A percentile compares a stretch with the other conserved stretches of the same genome.
phyloP scores from a whole-genome alignment of 1,140 invertebrate species.

The Lucilia sericata region DNA sequence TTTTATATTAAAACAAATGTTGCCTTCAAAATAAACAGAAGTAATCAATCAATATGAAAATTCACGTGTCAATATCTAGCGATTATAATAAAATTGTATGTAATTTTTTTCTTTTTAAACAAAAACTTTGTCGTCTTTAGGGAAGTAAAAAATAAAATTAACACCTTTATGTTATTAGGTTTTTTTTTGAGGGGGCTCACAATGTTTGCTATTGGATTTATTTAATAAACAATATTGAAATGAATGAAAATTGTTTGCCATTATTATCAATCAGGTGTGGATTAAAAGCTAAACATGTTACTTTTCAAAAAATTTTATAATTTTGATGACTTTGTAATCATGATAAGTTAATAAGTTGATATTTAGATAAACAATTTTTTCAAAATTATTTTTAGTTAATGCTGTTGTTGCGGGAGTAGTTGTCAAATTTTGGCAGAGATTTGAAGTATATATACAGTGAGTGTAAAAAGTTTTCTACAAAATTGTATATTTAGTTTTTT shows the following conservation, averaged over 20 bases:
- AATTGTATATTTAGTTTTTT: neutral
- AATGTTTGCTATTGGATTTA: neutral
- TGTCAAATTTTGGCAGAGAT: too few species aligned
- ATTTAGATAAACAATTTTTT: slow-evolving; percentile 16
- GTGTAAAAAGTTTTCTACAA: neutral
- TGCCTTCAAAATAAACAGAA: neutral
- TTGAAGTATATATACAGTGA: neutral
- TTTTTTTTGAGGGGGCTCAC: neutral
- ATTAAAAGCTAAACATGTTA: slow-evolving; percentile 4
- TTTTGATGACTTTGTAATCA: neutral
- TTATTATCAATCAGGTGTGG: slow-evolving; percentile 31
- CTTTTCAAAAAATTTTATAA: neutral
- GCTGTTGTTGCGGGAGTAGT: neutral
- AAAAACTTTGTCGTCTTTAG: neutral
- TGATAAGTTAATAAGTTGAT: slow-evolving; percentile 17
- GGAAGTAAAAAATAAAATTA: slow-evolving; percentile 21
- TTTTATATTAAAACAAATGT: neutral
- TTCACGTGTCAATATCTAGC: slow-evolving; percentile 26
- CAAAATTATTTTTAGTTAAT: neutral
- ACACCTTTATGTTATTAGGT: slow-evolving; percentile 23
- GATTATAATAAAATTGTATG: slow-evolving; percentile 26
- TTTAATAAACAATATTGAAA: neutral
- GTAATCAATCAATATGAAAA: slow-evolving; percentile 18
- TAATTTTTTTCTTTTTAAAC: neutral
- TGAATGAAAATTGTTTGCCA: slow-evolving; percentile 39